Evolutionary conservation across 1,140 invertebrate species (phyloP).

Genomic region (Drosophila burlai): DNA sequence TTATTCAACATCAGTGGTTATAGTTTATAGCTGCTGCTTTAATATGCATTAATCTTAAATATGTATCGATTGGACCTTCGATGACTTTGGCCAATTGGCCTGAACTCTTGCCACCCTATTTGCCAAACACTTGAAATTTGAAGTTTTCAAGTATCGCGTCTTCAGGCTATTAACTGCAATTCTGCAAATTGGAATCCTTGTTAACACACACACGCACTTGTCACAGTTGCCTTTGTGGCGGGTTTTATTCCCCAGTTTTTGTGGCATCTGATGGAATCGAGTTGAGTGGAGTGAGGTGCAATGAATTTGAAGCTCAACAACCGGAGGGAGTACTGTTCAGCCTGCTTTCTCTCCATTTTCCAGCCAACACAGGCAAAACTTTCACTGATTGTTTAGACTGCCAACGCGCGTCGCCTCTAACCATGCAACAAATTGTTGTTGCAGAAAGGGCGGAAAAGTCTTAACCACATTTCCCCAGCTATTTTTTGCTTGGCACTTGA

Average conservation of each 20-base stretch:
- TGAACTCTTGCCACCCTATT: constrained; percentile 35
- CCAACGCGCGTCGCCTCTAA: constrained; percentile 49
- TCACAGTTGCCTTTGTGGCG: constrained; percentile 41
- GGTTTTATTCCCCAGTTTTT: constrained; percentile 24
- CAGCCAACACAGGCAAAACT: constrained; percentile 61
- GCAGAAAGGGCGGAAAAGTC: constrained; percentile 1
- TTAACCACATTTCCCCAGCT: neutral
- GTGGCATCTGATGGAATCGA: constrained; percentile 28
- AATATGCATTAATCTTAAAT: neutral
- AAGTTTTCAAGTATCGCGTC: constrained; percentile 54
- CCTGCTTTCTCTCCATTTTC: constrained; percentile 16
- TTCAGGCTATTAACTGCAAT: constrained; percentile 46
- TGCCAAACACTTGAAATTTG: constrained; percentile 47
- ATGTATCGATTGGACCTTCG: neutral
- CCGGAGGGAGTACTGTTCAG: neutral
- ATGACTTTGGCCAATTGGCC: neutral
- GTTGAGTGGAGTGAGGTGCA: constrained; percentile 5
- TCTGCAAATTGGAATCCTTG: constrained; percentile 34
- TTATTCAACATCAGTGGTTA: no score
- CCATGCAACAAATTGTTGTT: constrained; percentile 69
- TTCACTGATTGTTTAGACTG: constrained; percentile 68
- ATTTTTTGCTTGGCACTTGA: constrained; percentile 34
- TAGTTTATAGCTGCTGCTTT: no score
- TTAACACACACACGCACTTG: constrained; percentile 18
- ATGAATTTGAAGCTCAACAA: constrained; percentile 11